phyloP scores from a whole-genome alignment of 2,888 invertebrate genomes.

The Papilio gigon region DNA sequence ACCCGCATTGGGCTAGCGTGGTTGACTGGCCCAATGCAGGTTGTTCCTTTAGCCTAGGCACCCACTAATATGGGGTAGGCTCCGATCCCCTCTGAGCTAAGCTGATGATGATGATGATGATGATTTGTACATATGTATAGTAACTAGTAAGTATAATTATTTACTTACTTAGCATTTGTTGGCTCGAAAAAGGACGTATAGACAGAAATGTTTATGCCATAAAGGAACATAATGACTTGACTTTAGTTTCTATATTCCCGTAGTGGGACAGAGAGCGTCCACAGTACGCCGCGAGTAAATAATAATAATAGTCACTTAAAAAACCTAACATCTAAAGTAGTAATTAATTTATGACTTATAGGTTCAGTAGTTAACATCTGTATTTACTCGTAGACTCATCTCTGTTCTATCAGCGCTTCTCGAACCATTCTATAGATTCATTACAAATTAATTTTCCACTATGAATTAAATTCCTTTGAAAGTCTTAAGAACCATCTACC shows the following conservation, averaged over 20 bases:
- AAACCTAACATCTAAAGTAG: background rate
- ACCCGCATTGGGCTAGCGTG: too few relatives aligned
- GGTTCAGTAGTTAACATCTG: too few relatives aligned
- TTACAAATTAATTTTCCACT: conserved; percentile 15
- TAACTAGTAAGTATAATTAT: too few relatives aligned
- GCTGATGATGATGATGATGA: too few relatives aligned
- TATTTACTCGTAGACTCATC: too few relatives aligned
- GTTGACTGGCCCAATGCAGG: too few relatives aligned
- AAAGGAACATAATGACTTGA: background rate
- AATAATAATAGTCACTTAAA: background rate
- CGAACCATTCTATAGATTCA: background rate
- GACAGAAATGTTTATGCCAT: background rate
- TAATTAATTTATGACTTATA: background rate
- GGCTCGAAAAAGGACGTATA: background rate
- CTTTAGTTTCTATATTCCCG: too few relatives aligned
- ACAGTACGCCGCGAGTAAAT: too few relatives aligned
- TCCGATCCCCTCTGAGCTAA: too few relatives aligned
- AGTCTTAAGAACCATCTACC: background rate
- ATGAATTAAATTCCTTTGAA: conserved; percentile 7
- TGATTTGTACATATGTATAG: background rate
- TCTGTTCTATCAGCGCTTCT: background rate
- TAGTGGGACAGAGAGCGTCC: too few relatives aligned
- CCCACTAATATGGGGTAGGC: too few relatives aligned
- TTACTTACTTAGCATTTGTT: background rate
- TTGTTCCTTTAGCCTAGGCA: too few relatives aligned